These are phyloP conservation scores for Corythornis leucogaster DNA, from an alignment of 2,797 vertebrate species.

Conservation along the genomic window DNA sequence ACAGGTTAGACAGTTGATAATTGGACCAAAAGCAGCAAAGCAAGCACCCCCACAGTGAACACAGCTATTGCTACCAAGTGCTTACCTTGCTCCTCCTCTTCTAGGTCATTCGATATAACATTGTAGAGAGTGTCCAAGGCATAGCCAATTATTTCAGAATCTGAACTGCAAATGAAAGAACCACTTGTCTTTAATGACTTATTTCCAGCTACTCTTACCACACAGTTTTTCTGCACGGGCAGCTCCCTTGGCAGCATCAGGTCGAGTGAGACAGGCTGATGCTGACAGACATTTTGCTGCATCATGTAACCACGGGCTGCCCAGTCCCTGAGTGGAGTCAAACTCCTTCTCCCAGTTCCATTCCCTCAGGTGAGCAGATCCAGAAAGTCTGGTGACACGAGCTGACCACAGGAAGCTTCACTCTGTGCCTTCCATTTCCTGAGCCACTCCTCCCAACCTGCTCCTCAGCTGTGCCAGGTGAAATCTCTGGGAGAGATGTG, in stretches of 20 bases:
- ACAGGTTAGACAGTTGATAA: neutral
- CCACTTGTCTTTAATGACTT: slow-evolving; percentile 52
- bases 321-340: neutral
- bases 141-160: slow-evolving; percentile 99
- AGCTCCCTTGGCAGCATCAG: neutral
- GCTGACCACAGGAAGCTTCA: neutral
- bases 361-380: neutral
- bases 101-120: slow-evolving; percentile 94
- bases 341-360: neutral
- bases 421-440: accelerated
- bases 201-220: neutral
- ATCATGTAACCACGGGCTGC: accelerated
- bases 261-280: neutral
- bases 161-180: slow-evolving; percentile 86
- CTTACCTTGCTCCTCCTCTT: slow-evolving; percentile 95
- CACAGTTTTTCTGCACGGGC: neutral
- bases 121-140: slow-evolving; percentile 98
- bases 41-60: neutral
- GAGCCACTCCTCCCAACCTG: neutral
- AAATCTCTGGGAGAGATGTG: neutral
- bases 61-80: neutral
- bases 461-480: neutral
- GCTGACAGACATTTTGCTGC: neutral
- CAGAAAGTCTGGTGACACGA: neutral
- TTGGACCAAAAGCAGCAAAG: neutral